Evolutionary conservation across 2,888 invertebrate species (phyloP), one percentile per base, ranked within the genome.

Genomic region (Leucania comma): DNA sequence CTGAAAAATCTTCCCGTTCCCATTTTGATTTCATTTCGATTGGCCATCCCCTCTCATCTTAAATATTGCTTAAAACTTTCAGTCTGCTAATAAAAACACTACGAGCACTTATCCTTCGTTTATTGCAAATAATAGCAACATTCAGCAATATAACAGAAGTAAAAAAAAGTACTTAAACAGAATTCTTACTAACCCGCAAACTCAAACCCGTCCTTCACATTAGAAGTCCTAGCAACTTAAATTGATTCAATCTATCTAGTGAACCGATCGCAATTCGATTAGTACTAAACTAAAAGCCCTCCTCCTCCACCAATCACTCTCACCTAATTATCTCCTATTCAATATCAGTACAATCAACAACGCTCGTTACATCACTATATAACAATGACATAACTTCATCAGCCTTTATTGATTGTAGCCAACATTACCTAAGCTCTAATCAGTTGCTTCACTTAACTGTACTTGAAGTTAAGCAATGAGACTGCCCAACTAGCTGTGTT

Each of bases 361-460:
- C 22, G 14, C 20, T 17, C 8, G 17, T 75, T 35, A 53, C 32
- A 20, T 50, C 38, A 62, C 48, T 48, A 62, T 65, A 80, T 76
- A 61, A n/a, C 60, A 77, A 60, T 69, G 63, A 68, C 51, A 81
- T 53, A 68, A 64, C 54, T 38, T n/a, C 17, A 20, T 53, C 35
- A 59, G 50, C 48, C 46, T 59, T 29, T 57, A 62, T 24, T 51
- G 24, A 72, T 38, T 59, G 68, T 38, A 60, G 9, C 29, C 60
- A 61, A 48, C 24, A 58, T 76, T 76, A 75, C 57, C 57, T 48
- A 59, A 67, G 62, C 59, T 77, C 54, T 32, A 48, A 53, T 29
- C 10, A 46, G 35, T 78, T 78, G 26, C 79, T 61, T 77, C 58
- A 81, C 78, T 62, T 38, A 51, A 58, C n/a, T 62, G 26, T 48